Percentiles rank a stretch among this genome's conserved stretches.
These are phyloP conservation scores for Cheilosia impressa DNA, from an alignment of 2,888 invertebrate species.

Conservation along the genomic window DNA sequence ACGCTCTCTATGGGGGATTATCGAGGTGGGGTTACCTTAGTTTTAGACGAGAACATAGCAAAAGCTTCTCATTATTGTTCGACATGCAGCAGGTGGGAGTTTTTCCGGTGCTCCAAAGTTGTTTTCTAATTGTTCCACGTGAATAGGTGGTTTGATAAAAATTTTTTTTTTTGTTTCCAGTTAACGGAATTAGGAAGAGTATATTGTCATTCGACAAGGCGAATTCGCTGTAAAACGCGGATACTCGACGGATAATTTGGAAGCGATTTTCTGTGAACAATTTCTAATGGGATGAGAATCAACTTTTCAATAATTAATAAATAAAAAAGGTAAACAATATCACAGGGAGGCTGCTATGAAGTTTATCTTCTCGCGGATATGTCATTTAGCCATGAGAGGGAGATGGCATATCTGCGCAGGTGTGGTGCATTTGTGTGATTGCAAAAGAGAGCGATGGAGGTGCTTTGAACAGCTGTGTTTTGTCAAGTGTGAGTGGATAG, in stretches of 20 bases:
- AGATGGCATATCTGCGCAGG: constrained; percentile 50
- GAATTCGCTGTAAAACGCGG: neutral
- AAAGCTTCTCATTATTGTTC: constrained; percentile 55
- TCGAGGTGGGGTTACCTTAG: constrained; percentile 53
- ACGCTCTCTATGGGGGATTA: constrained; percentile 15
- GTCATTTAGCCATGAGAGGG: constrained; percentile 53
- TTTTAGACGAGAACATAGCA: constrained; percentile 51
- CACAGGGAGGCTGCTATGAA: constrained; percentile 59
- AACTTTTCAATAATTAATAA: constrained; percentile 31
- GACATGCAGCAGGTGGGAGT: constrained; percentile 49
- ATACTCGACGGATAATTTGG: neutral
- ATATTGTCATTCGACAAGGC: constrained; percentile 11
- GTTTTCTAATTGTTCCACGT: constrained; percentile 13
- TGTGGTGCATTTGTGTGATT: constrained; percentile 23
- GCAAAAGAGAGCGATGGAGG: constrained; percentile 36
- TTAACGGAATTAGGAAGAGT: constrained; percentile 5
- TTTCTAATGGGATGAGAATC: constrained; percentile 1
- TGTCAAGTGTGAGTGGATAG: neutral
- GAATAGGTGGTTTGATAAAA: neutral
- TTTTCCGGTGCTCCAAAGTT: constrained; percentile 26
- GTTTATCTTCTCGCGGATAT: constrained; percentile 57
- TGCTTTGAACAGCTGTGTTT: constrained; percentile 45
- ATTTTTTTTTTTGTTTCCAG: neutral
- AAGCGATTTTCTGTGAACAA: constrained; percentile 32
- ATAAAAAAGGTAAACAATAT: constrained; percentile 71